Conservation (phyloP, 1,140 invertebrate genomes). For the Caenorhabditis brenneri region DNA sequence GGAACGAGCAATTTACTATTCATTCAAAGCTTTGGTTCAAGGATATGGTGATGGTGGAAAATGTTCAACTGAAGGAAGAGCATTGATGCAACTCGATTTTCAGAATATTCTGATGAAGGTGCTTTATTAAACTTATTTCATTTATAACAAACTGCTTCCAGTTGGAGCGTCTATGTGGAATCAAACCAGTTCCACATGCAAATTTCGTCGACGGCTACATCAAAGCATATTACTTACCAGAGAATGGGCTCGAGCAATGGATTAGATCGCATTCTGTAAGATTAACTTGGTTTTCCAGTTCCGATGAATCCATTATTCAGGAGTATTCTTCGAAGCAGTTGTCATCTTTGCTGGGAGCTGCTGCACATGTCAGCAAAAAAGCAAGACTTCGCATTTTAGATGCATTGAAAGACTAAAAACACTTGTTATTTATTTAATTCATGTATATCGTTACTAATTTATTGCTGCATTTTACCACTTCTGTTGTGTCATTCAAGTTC, state of each 20-base stretch:
- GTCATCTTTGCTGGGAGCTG: slow-evolving; percentile 81
- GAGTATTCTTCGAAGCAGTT: slow-evolving; percentile 89
- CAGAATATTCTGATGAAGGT: slow-evolving; percentile 90
- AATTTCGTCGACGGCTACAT: slow-evolving; percentile 92
- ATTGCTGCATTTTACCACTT: background rate
- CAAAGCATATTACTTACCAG: slow-evolving; percentile 92
- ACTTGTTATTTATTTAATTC: background rate
- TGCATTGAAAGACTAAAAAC: slow-evolving; percentile 56
- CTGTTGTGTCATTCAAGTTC: no score
- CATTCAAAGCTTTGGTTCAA: slow-evolving; percentile 86
- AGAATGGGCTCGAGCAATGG: slow-evolving; percentile 86
- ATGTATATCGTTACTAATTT: background rate
- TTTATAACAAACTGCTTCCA: slow-evolving; percentile 54
- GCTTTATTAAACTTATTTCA: slow-evolving; percentile 80
- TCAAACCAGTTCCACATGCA: slow-evolving; percentile 82
- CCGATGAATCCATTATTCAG: slow-evolving; percentile 70
- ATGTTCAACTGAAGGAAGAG: slow-evolving; percentile 92
- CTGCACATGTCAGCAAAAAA: slow-evolving; percentile 86
- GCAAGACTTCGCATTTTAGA: slow-evolving; percentile 71
- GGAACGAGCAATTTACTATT: slow-evolving; percentile 83
- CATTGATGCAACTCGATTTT: slow-evolving; percentile 96
- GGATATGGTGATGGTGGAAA: slow-evolving; percentile 81
- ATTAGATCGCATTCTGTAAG: slow-evolving; percentile 81
- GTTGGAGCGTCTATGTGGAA: slow-evolving; percentile 48
- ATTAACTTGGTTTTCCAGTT: slow-evolving; percentile 43